Base-by-base conservation (phyloP, 53 echinoderm and acorn worm genomes). In the Echinometra lucunter region DNA sequence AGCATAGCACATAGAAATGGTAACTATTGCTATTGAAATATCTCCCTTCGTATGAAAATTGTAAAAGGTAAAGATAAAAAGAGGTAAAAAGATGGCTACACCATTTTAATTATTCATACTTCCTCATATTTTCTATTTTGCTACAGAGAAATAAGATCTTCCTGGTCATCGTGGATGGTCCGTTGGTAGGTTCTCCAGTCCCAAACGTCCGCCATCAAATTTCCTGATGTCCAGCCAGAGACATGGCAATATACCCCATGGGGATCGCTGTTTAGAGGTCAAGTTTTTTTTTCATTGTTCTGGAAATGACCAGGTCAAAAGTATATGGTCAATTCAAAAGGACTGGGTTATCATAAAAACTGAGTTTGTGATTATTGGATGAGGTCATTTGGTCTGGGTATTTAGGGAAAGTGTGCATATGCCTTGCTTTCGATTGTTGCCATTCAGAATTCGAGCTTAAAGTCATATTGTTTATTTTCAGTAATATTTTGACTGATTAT, bases 201-300 rank as follows among this genome's bases (percentile, higher is more conserved):
- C 67, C 67, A 28, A 30, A 30, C 10, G 32, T 67, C 67, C 67
- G 67, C 30, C 67, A 32, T 67, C 32, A 67, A 67, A 67, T 67
- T 67, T 67, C 67, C 67, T 67, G 67, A 67, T 67, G 67, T 67
- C 67, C 67, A 67, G 67, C 28, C 17, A 63, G 63, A 63, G 63
- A 0, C 21, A n/a, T n/a, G n/a, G n/a, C 4, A 21, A 15, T 23
- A 18, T 75, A 75, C 75, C 75, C 75, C 75, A 38, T 75, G 38
- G 75, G 75, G 37, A 40, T 19, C 35, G 38, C 75, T 19, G 75
- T 75, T 17, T 75, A 75, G 75, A 19, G 75, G 75, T 75, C 75
- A 75, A 75, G 75, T 75, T 75, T 75, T 75, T 75, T 75, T 18
- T 18, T 40, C 19, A 75, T 75, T 75, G 75, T 75, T 75, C 75